Base-by-base conservation (phyloP, 2,888 invertebrate species). In the Ophonus ardosiacus region DNA sequence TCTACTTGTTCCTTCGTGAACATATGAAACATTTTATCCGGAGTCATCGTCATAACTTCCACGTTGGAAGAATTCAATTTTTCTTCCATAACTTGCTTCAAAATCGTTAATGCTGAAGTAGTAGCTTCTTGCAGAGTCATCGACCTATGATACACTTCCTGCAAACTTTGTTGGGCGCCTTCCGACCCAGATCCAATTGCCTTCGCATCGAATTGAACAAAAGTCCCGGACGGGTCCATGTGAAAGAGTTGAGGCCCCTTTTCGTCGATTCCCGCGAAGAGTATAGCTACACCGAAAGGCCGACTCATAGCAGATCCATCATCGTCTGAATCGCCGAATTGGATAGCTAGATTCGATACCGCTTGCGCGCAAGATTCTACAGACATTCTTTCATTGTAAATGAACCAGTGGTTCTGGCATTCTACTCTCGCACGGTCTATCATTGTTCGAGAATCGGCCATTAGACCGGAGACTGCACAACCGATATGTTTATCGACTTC, bases 61-160 rank as follows among this genome's bases (percentile, higher is more conserved):
- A 99, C 98, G 91, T 99, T 99, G 84, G 96, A 97, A 86, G 98
- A 97, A 86, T 97, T 99, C 1, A 99, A 92, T 91, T 99, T 99
- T 91, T 99, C 99, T 90, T 99, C 99, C 99, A 99, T 99, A 0
- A 99, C 99, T 92, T 99, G 99, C 91, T 99, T 99, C 21, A 99
- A 92, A 88, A 99, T 99, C 10, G 96, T 97, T 82, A 99, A 92
- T 0, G 98, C 96, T 13, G 97, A 93, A 89, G 97, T 97, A 86
- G 97, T 96, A 0, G 99, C 99, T 92, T 99, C 99, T 87, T 95
- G 95, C 79, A 99, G 91, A 0, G 97, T 97, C 97, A 99, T 98
- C 21, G 97, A 96, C 93, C 97, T 93, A 88, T 95, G 94, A 88
- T 93, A 96, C 13, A 94, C 93, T 89, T 95, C 95, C 92, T 95